phyloP scores from a whole-genome alignment of 2,888 invertebrate genomes.

The Pterobdella sp. region DNA sequence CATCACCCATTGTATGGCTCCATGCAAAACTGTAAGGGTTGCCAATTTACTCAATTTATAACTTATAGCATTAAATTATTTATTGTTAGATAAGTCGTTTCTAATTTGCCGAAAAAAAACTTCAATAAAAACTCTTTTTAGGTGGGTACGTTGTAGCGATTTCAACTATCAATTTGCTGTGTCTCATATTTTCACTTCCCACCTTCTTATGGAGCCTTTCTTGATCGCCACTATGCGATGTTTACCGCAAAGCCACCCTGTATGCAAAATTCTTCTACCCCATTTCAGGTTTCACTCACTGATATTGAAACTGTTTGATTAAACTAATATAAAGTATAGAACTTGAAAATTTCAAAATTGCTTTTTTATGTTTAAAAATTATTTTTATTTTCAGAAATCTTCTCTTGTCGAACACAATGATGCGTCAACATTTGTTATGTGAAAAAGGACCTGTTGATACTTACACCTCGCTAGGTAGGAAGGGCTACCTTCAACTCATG shows the following conservation, averaged over 20 bases:
- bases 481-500: constrained; percentile 31
- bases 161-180: constrained; percentile 35
- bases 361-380: neutral
- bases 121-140: too few species aligned
- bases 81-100: too few species aligned
- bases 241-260: constrained; percentile 52
- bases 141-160: constrained; percentile 49
- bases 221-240: constrained; percentile 51
- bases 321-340: neutral
- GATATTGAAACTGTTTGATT: neutral
- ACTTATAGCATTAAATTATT: too few species aligned
- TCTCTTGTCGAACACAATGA: constrained; percentile 35
- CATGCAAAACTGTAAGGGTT: constrained; percentile 47
- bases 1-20: constrained; percentile 46
- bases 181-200: constrained; percentile 36
- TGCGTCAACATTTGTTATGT: constrained; percentile 32
- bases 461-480: constrained; percentile 35
- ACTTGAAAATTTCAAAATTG: too few species aligned
- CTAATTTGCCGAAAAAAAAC: too few species aligned
- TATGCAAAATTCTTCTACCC: constrained; percentile 53
- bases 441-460: constrained; percentile 35
- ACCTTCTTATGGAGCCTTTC: constrained; percentile 48
- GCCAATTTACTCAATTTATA: too few species aligned
- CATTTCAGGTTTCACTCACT: constrained; percentile 45
- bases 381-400: constrained; percentile 30